These are phyloP conservation scores for Drosophila setifemur DNA, from an alignment of 1,140 invertebrate genomes.

Conservation along the genomic window DNA sequence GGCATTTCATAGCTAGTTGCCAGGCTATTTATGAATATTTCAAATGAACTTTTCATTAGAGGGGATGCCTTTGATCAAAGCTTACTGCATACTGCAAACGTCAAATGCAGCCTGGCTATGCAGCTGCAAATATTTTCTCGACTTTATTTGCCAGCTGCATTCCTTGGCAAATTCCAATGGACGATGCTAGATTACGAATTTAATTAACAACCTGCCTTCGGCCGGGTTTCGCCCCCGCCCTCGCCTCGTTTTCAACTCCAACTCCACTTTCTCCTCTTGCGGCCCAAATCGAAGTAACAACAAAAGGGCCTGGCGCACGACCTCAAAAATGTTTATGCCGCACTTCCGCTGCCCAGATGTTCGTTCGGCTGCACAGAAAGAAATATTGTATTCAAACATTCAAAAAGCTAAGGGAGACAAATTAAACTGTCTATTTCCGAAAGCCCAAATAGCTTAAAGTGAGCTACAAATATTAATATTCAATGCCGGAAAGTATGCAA, in stretches of 20 bases:
- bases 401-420: no score
- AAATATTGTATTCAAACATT: no score
- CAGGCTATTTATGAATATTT: slow-evolving; percentile 35
- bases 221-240: no score
- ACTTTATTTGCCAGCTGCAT: slow-evolving; percentile 20
- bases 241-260: not conserved
- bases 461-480: no score
- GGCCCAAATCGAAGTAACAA: slow-evolving; percentile 56
- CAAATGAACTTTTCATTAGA: slow-evolving; percentile 32
- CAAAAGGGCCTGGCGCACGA: slow-evolving; percentile 72
- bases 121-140: slow-evolving; percentile 4
- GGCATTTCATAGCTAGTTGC: not conserved
- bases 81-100: slow-evolving; percentile 18
- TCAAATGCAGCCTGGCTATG: slow-evolving; percentile 15
- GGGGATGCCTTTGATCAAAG: slow-evolving; percentile 31
- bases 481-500: no score
- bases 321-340: slow-evolving; percentile 76
- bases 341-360: slow-evolving; percentile 59
- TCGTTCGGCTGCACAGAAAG: slow-evolving; percentile 5
- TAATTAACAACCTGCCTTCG: slow-evolving; percentile 34
- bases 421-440: no score
- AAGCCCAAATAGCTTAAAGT: no score
- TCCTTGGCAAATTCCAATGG: slow-evolving; percentile 14
- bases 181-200: slow-evolving; percentile 35
- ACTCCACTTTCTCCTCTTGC: slow-evolving; percentile 13